phyloP scores from a whole-genome alignment of 2,113 vertebrate species.

The Hystrix cristata region DNA sequence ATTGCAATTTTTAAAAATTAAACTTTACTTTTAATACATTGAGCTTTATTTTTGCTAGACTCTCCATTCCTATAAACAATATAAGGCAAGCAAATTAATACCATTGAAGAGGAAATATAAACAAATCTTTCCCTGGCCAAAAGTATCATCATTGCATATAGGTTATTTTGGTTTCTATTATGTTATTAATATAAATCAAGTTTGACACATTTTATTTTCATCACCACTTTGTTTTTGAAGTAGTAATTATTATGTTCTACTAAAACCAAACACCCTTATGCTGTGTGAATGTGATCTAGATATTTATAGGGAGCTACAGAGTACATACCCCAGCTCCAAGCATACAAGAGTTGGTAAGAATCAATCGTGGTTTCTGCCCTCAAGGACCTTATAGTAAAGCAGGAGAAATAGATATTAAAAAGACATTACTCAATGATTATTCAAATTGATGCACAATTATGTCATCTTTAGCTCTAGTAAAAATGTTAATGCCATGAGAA shows the following conservation, averaged over 20 bases:
- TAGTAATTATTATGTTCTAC: background rate
- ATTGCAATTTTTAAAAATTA: background rate
- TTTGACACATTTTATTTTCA: constrained; percentile 1
- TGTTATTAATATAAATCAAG: constrained; percentile 19
- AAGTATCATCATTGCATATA: background rate
- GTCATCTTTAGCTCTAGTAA: background rate
- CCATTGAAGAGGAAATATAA: constrained; percentile 40
- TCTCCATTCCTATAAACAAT: background rate
- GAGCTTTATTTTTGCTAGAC: constrained; percentile 6
- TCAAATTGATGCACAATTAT: constrained; percentile 16
- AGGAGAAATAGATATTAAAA: background rate
- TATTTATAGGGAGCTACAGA: background rate
- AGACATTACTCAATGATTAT: constrained; percentile 11
- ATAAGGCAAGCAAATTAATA: constrained; percentile 18
- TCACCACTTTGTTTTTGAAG: constrained; percentile 24
- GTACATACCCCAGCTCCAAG: background rate
- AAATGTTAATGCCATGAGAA: background rate
- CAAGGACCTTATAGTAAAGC: background rate
- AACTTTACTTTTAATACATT: constrained; percentile 15
- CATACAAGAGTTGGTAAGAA: background rate
- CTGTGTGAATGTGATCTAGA: background rate
- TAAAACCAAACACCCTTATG: background rate
- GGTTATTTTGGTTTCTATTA: background rate
- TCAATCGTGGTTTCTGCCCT: background rate
- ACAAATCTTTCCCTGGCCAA: constrained; percentile 24